These are phyloP conservation scores for Zaprionus lachaisei DNA, from an alignment of 1,140 invertebrate species.

Conservation along the genomic window DNA sequence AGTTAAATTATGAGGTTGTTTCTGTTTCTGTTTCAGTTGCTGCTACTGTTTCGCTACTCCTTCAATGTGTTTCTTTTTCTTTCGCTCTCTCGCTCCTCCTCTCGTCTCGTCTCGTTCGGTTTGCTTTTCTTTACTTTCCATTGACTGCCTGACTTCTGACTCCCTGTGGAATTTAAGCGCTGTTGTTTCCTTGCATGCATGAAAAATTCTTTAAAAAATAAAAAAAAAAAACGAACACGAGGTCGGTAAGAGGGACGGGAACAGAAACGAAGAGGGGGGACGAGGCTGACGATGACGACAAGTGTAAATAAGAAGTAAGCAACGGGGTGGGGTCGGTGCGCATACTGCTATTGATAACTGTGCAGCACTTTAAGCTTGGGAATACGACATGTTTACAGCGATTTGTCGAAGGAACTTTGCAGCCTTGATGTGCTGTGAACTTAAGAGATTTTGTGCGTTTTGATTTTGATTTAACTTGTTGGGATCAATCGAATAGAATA, in stretches of 20 bases:
- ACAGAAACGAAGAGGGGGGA: constrained; percentile 4
- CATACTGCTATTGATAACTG: constrained; percentile 55
- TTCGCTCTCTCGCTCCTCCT: neutral
- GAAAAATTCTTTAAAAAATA: constrained; percentile 43
- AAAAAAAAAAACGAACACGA: constrained; percentile 13
- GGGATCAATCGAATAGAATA: no score
- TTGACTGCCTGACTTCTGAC: constrained; percentile 62
- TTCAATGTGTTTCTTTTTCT: constrained; percentile 8
- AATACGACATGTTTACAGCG: neutral
- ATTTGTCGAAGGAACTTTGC: neutral
- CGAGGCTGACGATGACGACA: constrained; percentile 17
- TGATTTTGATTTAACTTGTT: no score
- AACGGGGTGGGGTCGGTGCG: neutral
- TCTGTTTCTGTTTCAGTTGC: constrained; percentile 30
- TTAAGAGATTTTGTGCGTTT: no score
- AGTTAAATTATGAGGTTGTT: constrained; percentile 81
- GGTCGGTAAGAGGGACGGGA: constrained; percentile 18
- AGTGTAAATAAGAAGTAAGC: constrained; percentile 18
- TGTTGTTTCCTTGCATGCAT: constrained; percentile 69
- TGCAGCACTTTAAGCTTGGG: constrained; percentile 26
- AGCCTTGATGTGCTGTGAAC: neutral
- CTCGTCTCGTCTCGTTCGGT: constrained; percentile 1
- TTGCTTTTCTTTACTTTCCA: constrained; percentile 28
- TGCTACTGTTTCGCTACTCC: no score
- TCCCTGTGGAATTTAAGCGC: constrained; percentile 67